Evolutionary conservation across 1,140 invertebrate species (phyloP).

Genomic region (Vanessa tameamea): DNA sequence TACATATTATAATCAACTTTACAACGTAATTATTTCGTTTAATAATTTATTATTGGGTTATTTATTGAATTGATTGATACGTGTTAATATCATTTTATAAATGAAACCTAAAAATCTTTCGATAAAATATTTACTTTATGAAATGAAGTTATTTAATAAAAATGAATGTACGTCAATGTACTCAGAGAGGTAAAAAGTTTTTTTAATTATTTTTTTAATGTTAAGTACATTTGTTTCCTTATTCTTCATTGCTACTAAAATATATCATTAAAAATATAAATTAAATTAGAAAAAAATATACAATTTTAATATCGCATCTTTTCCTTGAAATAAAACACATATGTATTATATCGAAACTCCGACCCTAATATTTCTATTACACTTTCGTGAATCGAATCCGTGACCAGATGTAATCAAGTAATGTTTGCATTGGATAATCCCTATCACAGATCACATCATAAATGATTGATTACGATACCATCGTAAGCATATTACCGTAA

Average conservation of each 20-base stretch:
- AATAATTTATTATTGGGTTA: not conserved
- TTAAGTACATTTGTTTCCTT: too few species aligned
- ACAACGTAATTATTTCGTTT: not conserved
- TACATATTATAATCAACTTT: not conserved
- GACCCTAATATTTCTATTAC: constrained; percentile 4
- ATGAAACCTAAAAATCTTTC: too few species aligned
- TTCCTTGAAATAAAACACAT: not conserved
- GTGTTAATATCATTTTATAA: too few species aligned
- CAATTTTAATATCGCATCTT: not conserved
- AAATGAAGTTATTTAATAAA: too few species aligned
- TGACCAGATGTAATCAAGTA: constrained; percentile 28
- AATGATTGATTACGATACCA: constrained; percentile 30
- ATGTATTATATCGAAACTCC: constrained; percentile 8
- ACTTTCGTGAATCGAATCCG: constrained; percentile 12
- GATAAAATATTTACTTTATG: too few species aligned
- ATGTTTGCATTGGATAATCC: constrained; percentile 23
- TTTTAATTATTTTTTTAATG: too few species aligned
- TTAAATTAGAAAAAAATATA: not conserved
- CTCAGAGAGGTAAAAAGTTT: too few species aligned
- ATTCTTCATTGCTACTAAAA: too few species aligned
- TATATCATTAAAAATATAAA: too few species aligned
- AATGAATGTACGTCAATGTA: too few species aligned
- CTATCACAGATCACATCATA: constrained; percentile 23
- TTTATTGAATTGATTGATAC: too few species aligned
- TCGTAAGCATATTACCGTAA: constrained; percentile 23